phyloP scores from a whole-genome alignment of 2,797 vertebrate species.

The Cynodonichthys magdalenae region DNA sequence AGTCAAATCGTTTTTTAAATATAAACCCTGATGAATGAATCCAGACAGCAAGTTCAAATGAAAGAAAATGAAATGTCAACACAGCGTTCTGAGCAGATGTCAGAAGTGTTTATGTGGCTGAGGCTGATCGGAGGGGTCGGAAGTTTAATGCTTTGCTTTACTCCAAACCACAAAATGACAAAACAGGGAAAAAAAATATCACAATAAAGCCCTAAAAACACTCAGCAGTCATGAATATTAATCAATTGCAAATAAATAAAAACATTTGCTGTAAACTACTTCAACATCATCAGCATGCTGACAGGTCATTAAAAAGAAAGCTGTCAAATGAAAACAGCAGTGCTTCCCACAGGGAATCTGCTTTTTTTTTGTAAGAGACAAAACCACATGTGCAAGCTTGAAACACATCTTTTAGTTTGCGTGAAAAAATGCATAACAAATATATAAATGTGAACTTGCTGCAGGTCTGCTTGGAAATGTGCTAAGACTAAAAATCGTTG shows the following conservation, averaged over 20 bases:
- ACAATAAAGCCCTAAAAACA: too few species aligned
- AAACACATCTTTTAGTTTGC: conserved; percentile 23
- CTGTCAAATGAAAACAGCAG: conserved; percentile 41
- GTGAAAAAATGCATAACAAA: conserved; percentile 1
- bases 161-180: conserved; percentile 67
- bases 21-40: conserved; percentile 17
- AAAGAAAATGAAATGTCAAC: conserved; percentile 56
- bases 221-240: conserved; percentile 52
- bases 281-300: conserved; percentile 10
- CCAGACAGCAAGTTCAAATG: conserved; percentile 40
- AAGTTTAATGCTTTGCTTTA: conserved; percentile 52
- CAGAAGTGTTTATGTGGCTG: conserved; percentile 54
- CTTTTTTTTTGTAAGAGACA: conserved; percentile 5
- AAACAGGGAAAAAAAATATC: conserved; percentile 55
- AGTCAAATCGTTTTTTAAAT: too few species aligned
- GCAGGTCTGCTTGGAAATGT: conserved; percentile 13
- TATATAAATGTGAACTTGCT: not conserved
- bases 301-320: conserved; percentile 23
- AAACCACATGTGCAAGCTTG: conserved; percentile 6
- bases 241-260: conserved; percentile 35
- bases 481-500: too few species aligned
- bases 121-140: conserved; percentile 51
- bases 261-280: conserved; percentile 5
- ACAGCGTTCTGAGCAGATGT: conserved; percentile 56
- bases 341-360: conserved; percentile 15